Evolutionary conservation across 2,797 vertebrate genomes (phyloP).

Genomic region (Gastrophryne carolinensis): DNA sequence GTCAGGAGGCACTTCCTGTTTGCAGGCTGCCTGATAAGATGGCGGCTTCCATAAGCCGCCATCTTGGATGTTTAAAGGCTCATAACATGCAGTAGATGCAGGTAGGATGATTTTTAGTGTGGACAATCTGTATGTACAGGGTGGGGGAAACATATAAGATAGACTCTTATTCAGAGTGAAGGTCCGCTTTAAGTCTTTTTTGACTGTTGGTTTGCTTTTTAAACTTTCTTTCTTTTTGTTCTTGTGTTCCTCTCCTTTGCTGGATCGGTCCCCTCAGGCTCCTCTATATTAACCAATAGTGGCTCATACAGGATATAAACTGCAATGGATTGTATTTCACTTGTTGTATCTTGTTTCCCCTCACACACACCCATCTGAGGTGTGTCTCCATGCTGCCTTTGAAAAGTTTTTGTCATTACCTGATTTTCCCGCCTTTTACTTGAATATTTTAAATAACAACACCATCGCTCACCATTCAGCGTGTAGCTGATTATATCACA

Average conservation of each 20-base stretch:
- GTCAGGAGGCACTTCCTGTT: no score
- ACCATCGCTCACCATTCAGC: not conserved
- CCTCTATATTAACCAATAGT: not conserved
- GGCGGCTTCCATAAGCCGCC: no score
- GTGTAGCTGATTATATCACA: not conserved
- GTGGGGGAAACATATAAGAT: no score
- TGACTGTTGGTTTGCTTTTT: no score
- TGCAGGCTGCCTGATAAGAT: no score
- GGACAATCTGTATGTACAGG: no score
- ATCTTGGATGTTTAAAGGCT: no score
- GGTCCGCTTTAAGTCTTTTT: no score
- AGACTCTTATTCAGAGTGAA: no score
- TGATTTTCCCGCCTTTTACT: not conserved
- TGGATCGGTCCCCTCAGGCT: not conserved
- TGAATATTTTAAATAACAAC: constrained; percentile 23
- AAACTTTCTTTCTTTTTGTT: no score
- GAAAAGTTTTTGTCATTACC: not conserved
- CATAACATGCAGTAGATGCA: no score
- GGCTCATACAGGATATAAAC: not conserved
- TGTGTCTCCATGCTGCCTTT: constrained; percentile 2
- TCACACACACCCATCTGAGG: not conserved
- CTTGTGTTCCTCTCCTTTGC: not conserved
- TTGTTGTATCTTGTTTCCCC: constrained; percentile 22
- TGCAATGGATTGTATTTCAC: not conserved
- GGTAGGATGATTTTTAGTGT: no score